Evolutionary conservation across 2,888 invertebrate species (phyloP), one percentile per base, ranked within the genome.

Genomic region (Acrobasis suavella): DNA sequence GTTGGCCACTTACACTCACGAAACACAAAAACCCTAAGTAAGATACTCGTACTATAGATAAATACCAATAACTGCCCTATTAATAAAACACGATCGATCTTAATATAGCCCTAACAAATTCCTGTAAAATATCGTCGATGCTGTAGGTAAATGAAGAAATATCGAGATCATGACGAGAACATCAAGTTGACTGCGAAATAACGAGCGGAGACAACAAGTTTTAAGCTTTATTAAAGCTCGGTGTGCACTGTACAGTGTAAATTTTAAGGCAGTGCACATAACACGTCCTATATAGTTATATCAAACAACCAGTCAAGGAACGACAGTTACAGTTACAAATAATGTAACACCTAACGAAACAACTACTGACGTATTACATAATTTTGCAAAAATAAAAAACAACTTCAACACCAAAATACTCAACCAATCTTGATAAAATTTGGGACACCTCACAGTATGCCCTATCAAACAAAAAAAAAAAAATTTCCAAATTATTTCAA

Each of bases 171-270:
- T 62, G 62, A 55, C 62, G 12, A 50, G 38, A 32, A 12, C 54
- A 55, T 62, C 37, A 62, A 49, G 38, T n/a, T 49, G 38, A 42
- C 61, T 62, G 55, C 55, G 50, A 55, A 62, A 62, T 62, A 62
- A 62, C 37, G 38, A 55, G 22, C 32, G 46, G 16, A 50, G 55
- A 51, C 51, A 56, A 37, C n/a, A 46, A 46, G 8, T 2, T 22
- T 3, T 52, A 42, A 39, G 55, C 39, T 55, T 15, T 16, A 12
- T 2, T 52, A n/a, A 55, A 55, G 55, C 55, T 39, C 39, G 6
- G 9, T 55, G 8, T 10, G 38, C 55, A 55, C 55, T 39, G 15
- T 32, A 9, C 14, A 32, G 22, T 12, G 22, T 7, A 32, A 52
- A 12, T 14, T 5, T 32, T 52, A 9, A 7, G 15, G 50, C 50